A percentile compares a stretch with the other conserved stretches of the same genome.
These are phyloP conservation scores for Piezodorus guildinii DNA, from an alignment of 1,140 invertebrate genomes.

Conservation along the genomic window DNA sequence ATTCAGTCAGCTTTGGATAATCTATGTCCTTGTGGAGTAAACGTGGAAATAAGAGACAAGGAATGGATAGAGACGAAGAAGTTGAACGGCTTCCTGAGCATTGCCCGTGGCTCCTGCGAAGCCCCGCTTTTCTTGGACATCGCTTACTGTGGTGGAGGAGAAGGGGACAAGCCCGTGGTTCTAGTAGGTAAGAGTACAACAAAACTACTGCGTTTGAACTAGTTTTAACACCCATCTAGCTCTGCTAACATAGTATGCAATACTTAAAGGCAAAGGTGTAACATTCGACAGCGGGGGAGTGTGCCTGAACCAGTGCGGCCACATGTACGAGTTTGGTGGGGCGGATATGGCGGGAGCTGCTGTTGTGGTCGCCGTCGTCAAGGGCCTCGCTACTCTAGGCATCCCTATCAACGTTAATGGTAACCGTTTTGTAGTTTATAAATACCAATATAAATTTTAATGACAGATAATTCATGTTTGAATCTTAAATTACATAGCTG, in stretches of 20 bases:
- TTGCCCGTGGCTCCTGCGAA: conserved; percentile 41
- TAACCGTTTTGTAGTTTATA: conserved; percentile 9
- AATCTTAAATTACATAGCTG: conserved; percentile 19
- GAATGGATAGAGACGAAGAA: conserved; percentile 41
- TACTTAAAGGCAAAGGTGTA: conserved; percentile 64
- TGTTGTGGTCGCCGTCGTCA: conserved; percentile 54
- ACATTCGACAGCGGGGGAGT: conserved; percentile 84
- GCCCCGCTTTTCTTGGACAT: conserved; percentile 43
- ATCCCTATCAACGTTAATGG: conserved; percentile 61
- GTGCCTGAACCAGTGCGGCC: conserved; percentile 57
- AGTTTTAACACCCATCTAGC: too few species aligned
- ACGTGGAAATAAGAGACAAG: conserved; percentile 35
- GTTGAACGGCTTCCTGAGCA: conserved; percentile 44
- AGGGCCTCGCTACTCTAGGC: conserved; percentile 53
- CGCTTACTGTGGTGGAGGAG: conserved; percentile 30
- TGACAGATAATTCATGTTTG: too few species aligned
- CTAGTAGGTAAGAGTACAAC: conserved; percentile 30
- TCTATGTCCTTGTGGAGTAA: conserved; percentile 28
- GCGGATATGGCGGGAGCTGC: conserved; percentile 84
- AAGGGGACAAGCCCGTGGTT: conserved; percentile 32
- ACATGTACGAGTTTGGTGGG: conserved; percentile 59
- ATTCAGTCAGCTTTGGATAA: conserved; percentile 28
- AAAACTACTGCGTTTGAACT: too few species aligned
- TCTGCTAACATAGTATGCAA: too few species aligned
- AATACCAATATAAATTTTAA: too few species aligned